A percentile compares a stretch with the other conserved stretches of the same genome.
Evolutionary conservation across 2,113 vertebrate species (phyloP).

Genomic region (Catagonus wagneri): DNA sequence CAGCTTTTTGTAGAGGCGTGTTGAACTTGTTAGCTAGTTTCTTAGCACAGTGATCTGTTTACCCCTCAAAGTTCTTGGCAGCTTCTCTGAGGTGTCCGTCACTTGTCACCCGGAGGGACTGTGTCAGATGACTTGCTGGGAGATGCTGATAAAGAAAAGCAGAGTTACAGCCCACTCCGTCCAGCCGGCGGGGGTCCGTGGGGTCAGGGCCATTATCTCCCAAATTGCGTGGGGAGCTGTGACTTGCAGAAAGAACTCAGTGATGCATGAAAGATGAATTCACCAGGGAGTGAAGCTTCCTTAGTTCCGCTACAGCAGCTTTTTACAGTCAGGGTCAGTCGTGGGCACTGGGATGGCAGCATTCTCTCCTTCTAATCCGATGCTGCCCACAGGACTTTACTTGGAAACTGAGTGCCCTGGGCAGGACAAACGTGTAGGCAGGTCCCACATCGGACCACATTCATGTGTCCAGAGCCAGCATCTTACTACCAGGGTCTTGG

Average conservation of each 20-base stretch:
- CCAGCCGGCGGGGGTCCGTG: background rate
- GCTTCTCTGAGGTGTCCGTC: background rate
- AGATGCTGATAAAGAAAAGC: background rate
- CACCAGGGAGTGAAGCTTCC: background rate
- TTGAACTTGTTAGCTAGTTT: background rate
- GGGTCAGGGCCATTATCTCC: background rate
- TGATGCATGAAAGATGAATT: background rate
- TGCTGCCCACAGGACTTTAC: background rate
- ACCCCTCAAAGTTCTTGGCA: background rate
- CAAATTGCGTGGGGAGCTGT: background rate
- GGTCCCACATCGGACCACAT: rapidly evolving
- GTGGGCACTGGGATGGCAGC: background rate
- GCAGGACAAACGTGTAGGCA: background rate
- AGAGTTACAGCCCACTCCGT: background rate
- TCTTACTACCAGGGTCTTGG: background rate
- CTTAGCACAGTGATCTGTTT: background rate
- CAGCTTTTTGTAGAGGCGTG: background rate
- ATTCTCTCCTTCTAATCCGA: background rate
- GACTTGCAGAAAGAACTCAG: background rate
- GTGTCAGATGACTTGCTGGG: background rate
- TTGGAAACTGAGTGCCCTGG: background rate
- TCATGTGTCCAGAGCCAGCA: background rate
- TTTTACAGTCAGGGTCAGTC: background rate
- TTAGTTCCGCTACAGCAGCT: background rate
- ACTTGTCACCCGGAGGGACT: background rate